Percentiles rank a stretch among this genome's conserved stretches.
Evolutionary conservation across 37 sponge, comb jelly and placozoan genomes (phyloP).

Genomic region (Cladorhizidae sp.): DNA sequence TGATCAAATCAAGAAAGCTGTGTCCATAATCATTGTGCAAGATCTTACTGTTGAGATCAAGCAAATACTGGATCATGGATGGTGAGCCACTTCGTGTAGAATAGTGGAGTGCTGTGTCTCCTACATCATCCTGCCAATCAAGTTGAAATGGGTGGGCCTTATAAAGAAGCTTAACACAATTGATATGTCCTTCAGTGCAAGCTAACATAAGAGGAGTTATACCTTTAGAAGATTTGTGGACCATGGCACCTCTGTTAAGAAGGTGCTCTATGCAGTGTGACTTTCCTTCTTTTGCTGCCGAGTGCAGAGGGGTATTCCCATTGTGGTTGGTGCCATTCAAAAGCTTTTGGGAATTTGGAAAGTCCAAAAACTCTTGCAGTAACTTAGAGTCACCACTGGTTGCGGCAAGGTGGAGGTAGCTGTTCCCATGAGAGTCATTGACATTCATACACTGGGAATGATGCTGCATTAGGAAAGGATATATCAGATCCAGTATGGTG

Average conservation of each 20-base stretch:
- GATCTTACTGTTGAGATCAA: conserved; percentile 53
- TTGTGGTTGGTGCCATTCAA: conserved; percentile 60
- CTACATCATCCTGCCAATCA: conserved; percentile 51
- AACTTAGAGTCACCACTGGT: conserved; percentile 39
- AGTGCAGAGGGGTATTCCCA: conserved; percentile 82
- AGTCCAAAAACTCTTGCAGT: conserved; percentile 33
- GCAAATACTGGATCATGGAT: conserved; percentile 36
- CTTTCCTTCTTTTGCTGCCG: conserved; percentile 63
- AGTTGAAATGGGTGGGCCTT: conserved; percentile 66
- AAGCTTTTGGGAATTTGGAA: conserved; percentile 12
- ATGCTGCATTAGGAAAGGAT: neutral
- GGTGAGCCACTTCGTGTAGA: conserved; percentile 59
- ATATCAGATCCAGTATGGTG: conserved; percentile 12
- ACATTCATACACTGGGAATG: neutral
- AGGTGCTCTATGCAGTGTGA: conserved; percentile 65
- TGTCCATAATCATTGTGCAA: conserved; percentile 53
- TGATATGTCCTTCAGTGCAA: conserved; percentile 34
- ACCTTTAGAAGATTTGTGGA: conserved; percentile 63
- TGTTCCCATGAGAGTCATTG: conserved; percentile 55
- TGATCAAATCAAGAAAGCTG: conserved; percentile 80
- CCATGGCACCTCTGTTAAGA: conserved; percentile 74
- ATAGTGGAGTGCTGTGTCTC: conserved; percentile 75
- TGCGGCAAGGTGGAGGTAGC: conserved; percentile 70
- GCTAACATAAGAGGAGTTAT: conserved; percentile 69
- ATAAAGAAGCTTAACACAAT: conserved; percentile 42